Evolutionary conservation across 2,797 vertebrate genomes (phyloP), one percentile per base, ranked within the genome.

Genomic region (Hephaestus fuliginosus): DNA sequence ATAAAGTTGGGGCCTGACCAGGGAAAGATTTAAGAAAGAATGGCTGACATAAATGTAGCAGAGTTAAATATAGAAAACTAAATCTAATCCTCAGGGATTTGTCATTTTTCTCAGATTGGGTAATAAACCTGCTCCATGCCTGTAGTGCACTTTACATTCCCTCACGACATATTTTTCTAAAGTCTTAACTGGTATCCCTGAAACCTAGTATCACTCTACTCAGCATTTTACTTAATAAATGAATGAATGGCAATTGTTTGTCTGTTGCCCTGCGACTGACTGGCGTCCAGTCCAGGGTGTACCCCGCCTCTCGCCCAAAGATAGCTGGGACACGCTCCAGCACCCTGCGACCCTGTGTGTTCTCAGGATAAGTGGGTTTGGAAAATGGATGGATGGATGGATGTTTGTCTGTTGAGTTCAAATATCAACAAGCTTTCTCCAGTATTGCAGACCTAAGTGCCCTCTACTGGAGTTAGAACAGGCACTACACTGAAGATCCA

Each of bases 381-480:
- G n/a, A n/a, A n/a, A n/a, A n/a, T n/a, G n/a, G n/a, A n/a, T n/a
- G n/a, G n/a, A n/a, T n/a, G n/a, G n/a, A n/a, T n/a, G n/a, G n/a
- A n/a, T 25, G 25, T 25, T 25, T 25, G 25, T 25, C 25, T 25
- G 25, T 25, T 25, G 25, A 25, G 25, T 25, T 25, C 25, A 25
- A 25, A 25, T 25, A 25, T 25, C 25, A 25, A 25, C 25, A 25
- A 25, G 25, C 25, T 25, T 25, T 25, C 25, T 25, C 25, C 25
- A 25, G 25, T 1, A 25, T 2, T 25, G 25, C 25, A 25, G 25
- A 25, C 25, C 25, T 25, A 61, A 65, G 76, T 20, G 88, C 90
- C 90, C 87, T 84, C 93, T 92, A 33, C 68, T 84, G 93, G 88
- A 36, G 8, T 0, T 0, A 10, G 0, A 28, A 3, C 28, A 0